These are phyloP conservation scores for Pelagia noctiluca DNA, from an alignment of 30 jellyfish, hydroid and myxozoan genomes.

Conservation along the genomic window DNA sequence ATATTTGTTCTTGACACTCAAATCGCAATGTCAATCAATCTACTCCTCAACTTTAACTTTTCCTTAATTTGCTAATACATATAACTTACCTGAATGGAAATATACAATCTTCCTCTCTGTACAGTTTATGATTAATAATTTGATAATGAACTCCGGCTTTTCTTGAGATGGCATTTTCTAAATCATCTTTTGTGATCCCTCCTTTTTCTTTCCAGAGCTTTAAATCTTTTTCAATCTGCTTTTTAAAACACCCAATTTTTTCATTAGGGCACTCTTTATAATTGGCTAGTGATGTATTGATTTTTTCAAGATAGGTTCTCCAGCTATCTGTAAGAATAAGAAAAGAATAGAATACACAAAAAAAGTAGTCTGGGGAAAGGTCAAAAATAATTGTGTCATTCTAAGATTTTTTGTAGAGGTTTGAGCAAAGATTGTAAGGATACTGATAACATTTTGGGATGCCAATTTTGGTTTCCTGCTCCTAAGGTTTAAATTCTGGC, in stretches of 20 bases:
- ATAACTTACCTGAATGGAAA: conserved; percentile 78
- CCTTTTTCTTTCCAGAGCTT: conserved; percentile 81
- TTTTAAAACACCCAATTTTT: conserved; percentile 61
- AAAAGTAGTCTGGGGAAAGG: neutral
- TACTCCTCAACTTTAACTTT: neutral
- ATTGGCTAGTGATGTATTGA: conserved; percentile 59
- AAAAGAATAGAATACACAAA: neutral
- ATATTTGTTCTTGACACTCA: neutral
- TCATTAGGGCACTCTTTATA: conserved; percentile 75
- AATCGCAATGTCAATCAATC: neutral
- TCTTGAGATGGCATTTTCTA: conserved; percentile 60
- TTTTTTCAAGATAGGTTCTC: conserved; percentile 52
- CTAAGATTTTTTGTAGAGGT: too few relatives aligned
- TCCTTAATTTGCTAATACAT: neutral
- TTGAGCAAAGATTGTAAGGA: too few relatives aligned
- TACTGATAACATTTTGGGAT: too few relatives aligned
- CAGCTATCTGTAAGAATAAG: conserved; percentile 60
- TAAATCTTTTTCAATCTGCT: conserved; percentile 78
- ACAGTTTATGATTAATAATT: conserved; percentile 77
- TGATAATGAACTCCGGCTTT: conserved; percentile 86
- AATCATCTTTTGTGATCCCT: conserved; percentile 71
- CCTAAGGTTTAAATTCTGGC: neutral
- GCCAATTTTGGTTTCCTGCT: neutral
- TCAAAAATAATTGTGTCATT: too few relatives aligned
- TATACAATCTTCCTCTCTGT: conserved; percentile 77